phyloP scores from a whole-genome alignment of 2,797 vertebrate species.

The Lithobates sylvaticus region DNA sequence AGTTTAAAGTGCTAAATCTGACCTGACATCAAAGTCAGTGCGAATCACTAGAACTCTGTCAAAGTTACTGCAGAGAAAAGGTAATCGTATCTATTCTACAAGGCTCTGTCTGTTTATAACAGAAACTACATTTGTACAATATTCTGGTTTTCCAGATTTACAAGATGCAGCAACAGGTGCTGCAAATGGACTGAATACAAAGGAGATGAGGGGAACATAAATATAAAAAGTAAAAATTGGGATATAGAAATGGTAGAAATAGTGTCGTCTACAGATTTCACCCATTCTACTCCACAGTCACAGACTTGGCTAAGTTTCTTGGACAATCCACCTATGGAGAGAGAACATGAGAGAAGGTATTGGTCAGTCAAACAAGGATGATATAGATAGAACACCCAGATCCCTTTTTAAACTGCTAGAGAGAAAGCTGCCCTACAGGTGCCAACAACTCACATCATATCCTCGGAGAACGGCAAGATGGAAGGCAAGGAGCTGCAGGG shows the following conservation, averaged over 20 bases:
- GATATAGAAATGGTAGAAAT: slow-evolving; percentile 67
- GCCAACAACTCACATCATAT: slow-evolving; percentile 86
- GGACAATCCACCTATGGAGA: slow-evolving; percentile 90
- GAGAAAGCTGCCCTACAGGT: too few species aligned
- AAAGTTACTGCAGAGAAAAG: slow-evolving; percentile 25
- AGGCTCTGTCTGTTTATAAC: background rate
- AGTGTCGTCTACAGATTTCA: slow-evolving; percentile 67
- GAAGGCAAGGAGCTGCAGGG: slow-evolving; percentile 95
- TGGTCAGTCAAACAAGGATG: background rate
- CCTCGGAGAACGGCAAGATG: slow-evolving; percentile 95
- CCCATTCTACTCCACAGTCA: slow-evolving; percentile 90
- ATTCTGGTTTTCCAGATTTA: slow-evolving; percentile 23
- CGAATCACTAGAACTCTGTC: slow-evolving; percentile 37
- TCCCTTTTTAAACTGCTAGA: too few species aligned
- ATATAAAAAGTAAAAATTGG: slow-evolving; percentile 56
- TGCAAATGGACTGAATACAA: slow-evolving; percentile 22
- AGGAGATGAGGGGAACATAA: slow-evolving; percentile 42
- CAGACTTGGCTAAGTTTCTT: slow-evolving; percentile 97
- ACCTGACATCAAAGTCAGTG: background rate
- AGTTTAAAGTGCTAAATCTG: slow-evolving; percentile 46
- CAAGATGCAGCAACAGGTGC: slow-evolving; percentile 5
- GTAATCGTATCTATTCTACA: slow-evolving; percentile 18
- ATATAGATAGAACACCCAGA: too few species aligned
- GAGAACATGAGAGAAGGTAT: slow-evolving; percentile 68
- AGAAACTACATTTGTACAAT: slow-evolving; percentile 15